Evolutionary conservation across 1,140 invertebrate species (phyloP), one percentile per base, ranked within the genome.

Genomic region (Brachionus angularis): DNA sequence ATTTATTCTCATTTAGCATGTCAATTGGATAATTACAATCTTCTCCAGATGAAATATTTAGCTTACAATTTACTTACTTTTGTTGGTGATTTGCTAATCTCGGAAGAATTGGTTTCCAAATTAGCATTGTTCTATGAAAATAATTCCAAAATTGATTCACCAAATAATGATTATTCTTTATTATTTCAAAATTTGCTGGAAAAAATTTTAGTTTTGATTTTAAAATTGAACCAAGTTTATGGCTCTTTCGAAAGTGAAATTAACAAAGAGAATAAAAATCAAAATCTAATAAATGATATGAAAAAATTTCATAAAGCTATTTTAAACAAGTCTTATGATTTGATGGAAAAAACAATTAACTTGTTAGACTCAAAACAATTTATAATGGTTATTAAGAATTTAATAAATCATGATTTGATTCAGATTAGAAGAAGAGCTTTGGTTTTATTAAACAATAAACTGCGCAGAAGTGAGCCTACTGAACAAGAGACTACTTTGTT

Each of bases 251-350:
- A 74, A 83, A n/a, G n/a, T n/a, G n/a, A n/a, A n/a, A n/a, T n/a
- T 76, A 71, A 78, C 53, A 77, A 81, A 73, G 84, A 85, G 69
- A 83, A 85, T 36, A 67, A 36, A 46, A 27, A 18, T 8, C 18
- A 46, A 7, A 16, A 29, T 23, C 62, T 67, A 10, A 23, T 67
- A 1, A 14, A 46, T 1, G 62, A 67, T 14, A 83, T 85, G 64
- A 83, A 83, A 0, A 88, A 90, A 75, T 93, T 89, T 76, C 91
- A 89, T 89, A 87, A 86, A 76, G 87, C 87, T 1, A 84, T 91
- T 75, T 78, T 89, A 4, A 86, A 89, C 76, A 86, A 88, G 76
- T 84, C 86, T 33, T 89, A 90, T 75, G 89, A 92, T 75, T 74
- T 83, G 8, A 71, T 83, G 4, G 80, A 82, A 46, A 78, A 78